Conservation (phyloP, 2,888 invertebrate genomes). For the Erebia epiphron region DNA sequence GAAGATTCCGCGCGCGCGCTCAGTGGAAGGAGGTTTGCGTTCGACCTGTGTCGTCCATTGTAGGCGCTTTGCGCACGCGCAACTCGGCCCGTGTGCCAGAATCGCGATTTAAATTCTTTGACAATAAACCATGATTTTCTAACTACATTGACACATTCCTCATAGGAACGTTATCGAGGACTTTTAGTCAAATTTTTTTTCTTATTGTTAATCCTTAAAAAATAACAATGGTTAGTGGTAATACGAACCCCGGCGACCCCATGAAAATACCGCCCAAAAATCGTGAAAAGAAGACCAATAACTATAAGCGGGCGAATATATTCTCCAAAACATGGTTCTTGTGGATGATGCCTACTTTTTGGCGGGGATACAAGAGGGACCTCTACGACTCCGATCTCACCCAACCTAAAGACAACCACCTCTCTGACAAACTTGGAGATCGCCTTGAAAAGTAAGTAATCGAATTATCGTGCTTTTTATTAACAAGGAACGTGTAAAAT, state of each 20-base stretch:
- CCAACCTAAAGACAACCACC: slow-evolving; percentile 86
- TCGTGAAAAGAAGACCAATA: slow-evolving; percentile 76
- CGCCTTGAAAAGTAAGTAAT: slow-evolving; percentile 82
- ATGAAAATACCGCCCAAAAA: slow-evolving; percentile 74
- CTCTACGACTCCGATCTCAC: slow-evolving; percentile 87
- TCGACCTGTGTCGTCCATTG: slow-evolving; percentile 61
- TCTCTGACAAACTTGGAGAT: slow-evolving; percentile 85
- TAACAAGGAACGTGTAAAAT: background rate
- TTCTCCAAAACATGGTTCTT: slow-evolving; percentile 75
- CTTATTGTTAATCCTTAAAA: slow-evolving; percentile 34
- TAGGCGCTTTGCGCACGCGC: slow-evolving; percentile 66
- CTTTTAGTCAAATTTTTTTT: slow-evolving; percentile 38
- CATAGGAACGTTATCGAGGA: slow-evolving; percentile 46
- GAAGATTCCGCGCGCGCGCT: slow-evolving; percentile 60
- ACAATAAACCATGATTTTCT: slow-evolving; percentile 59
- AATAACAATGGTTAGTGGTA: slow-evolving; percentile 77
- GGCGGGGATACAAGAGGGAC: slow-evolving; percentile 84
- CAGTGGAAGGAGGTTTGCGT: slow-evolving; percentile 69
- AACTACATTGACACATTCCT: slow-evolving; percentile 50
- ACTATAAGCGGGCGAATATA: slow-evolving; percentile 70
- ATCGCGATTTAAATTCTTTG: slow-evolving; percentile 51
- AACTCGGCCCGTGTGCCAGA: slow-evolving; percentile 51
- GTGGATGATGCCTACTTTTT: slow-evolving; percentile 82
- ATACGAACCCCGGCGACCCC: slow-evolving; percentile 68
- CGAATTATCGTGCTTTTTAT: background rate